These are phyloP conservation scores for Lichenostomus cassidix DNA, from an alignment of 2,113 vertebrate species.

Conservation along the genomic window DNA sequence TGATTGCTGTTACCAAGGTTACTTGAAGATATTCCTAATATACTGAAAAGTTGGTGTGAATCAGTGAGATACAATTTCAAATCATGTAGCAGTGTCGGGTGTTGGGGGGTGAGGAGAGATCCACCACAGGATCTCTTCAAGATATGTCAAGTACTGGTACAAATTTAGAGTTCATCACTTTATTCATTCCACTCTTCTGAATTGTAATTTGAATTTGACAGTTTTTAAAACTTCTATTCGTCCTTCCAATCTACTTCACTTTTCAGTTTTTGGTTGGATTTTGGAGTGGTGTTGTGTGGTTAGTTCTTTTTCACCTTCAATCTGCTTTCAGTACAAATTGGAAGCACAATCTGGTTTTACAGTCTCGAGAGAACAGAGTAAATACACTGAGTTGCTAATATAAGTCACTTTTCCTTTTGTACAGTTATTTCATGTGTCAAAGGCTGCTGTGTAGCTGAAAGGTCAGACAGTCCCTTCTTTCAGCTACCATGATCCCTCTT, in stretches of 20 bases:
- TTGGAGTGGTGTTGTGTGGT: not conserved
- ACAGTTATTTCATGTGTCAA: not conserved
- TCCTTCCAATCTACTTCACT: not conserved
- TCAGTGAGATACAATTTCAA: not conserved
- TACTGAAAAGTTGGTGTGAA: not conserved
- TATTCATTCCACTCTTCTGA: not conserved
- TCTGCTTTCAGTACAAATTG: not conserved
- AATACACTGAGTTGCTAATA: not conserved
- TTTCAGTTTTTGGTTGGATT: not conserved
- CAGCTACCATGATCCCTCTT: not conserved
- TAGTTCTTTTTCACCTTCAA: not conserved
- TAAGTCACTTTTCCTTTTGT: not conserved
- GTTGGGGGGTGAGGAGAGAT: accelerated
- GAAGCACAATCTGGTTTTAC: not conserved
- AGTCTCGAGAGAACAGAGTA: not conserved
- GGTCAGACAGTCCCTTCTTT: not conserved
- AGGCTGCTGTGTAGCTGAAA: not conserved
- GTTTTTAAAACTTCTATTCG: not conserved
- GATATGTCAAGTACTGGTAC: not conserved
- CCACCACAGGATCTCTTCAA: not conserved
- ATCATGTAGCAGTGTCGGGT: not conserved
- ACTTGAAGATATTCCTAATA: not conserved
- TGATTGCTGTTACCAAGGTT: not conserved
- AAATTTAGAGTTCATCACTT: not conserved
- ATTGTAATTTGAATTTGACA: not conserved